phyloP scores from a whole-genome alignment of 2,888 invertebrate species.

The Aphodius granarius region DNA sequence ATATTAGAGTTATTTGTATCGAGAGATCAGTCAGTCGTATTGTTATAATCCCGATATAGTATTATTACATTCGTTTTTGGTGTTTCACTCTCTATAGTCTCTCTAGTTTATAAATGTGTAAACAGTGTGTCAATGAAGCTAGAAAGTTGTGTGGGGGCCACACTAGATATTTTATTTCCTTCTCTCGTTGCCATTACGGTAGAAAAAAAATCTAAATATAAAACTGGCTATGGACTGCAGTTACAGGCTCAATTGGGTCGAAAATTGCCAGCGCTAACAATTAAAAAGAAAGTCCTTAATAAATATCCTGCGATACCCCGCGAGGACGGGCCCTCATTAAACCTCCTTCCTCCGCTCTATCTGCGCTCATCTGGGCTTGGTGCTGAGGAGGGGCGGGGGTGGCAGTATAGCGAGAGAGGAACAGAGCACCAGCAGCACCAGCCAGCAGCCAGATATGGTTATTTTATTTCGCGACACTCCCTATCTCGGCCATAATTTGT shows the following conservation, averaged over 20 bases:
- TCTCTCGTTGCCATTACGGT: not conserved
- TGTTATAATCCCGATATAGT: too few species aligned
- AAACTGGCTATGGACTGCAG: not conserved
- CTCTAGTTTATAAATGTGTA: not conserved
- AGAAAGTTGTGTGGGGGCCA: not conserved
- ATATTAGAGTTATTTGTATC: too few species aligned
- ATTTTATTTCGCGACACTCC: constrained; percentile 56
- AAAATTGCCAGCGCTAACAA: constrained; percentile 38
- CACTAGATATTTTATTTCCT: not conserved
- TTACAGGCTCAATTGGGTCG: not conserved
- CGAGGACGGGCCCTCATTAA: constrained; percentile 26
- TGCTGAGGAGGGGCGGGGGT: not conserved
- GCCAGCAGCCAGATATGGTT: constrained; percentile 52
- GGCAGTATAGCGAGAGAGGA: not conserved
- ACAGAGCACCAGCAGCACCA: constrained; percentile 17
- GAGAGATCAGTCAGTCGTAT: too few species aligned
- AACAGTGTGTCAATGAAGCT: not conserved
- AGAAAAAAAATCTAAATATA: not conserved
- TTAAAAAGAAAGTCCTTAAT: constrained; percentile 31
- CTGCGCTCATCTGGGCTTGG: constrained; percentile 2
- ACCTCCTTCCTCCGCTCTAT: constrained; percentile 14
- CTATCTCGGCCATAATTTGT: constrained; percentile 56
- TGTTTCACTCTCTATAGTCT: too few species aligned
- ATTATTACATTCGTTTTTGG: too few species aligned
- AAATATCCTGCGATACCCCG: constrained; percentile 25